A percentile compares a stretch with the other conserved stretches of the same genome.
These are phyloP conservation scores for Gymnopithys bicolor DNA, from an alignment of 2,797 vertebrate genomes.

Conservation along the genomic window DNA sequence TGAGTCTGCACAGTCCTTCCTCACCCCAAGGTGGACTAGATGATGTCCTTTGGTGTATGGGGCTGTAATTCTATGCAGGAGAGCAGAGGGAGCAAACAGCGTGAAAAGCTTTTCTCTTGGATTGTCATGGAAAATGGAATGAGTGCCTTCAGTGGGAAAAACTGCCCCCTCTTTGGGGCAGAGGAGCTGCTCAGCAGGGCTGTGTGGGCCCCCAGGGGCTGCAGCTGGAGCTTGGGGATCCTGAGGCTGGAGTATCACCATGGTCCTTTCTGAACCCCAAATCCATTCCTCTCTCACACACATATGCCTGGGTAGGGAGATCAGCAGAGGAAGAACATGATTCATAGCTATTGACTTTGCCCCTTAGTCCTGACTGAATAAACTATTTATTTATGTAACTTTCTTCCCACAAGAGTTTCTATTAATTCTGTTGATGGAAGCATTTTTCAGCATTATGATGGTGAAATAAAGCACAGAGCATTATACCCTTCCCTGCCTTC, in stretches of 20 bases:
- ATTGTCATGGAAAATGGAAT: background rate
- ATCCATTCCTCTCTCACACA: background rate
- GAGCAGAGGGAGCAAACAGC: background rate
- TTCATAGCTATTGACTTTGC: background rate
- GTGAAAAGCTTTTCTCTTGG: background rate
- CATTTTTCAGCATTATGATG: background rate
- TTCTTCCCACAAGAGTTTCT: background rate
- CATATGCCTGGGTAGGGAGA: rapidly evolving
- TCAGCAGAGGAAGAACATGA: background rate
- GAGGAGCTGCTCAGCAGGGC: background rate
- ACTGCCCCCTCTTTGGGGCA: rapidly evolving
- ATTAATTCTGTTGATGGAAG: conserved; percentile 28
- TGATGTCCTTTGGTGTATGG: background rate
- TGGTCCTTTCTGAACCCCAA: background rate
- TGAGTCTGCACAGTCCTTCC: background rate
- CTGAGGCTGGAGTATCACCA: background rate
- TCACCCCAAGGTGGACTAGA: background rate
- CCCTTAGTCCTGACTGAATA: background rate
- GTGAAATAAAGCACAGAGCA: background rate
- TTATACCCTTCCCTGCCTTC: background rate
- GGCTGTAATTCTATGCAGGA: background rate
- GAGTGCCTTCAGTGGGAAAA: background rate
- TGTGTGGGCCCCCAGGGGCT: background rate
- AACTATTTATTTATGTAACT: conserved; percentile 15
- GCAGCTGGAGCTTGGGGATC: background rate